phyloP scores from a whole-genome alignment of 2,113 vertebrate species.

The Neomonachus schauinslandi region DNA sequence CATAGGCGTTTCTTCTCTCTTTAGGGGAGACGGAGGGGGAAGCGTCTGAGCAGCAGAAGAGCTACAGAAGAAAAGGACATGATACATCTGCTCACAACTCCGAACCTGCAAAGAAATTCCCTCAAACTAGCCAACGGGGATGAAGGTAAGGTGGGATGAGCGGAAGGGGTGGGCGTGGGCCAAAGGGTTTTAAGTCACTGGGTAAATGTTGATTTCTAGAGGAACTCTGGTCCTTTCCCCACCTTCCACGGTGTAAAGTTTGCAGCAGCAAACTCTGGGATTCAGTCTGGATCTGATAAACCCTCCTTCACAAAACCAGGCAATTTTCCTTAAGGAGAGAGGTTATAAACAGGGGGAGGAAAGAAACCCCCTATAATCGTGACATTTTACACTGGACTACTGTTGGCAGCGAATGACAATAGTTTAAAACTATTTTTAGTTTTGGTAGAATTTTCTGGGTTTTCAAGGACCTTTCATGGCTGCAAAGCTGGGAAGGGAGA shows the following conservation, averaged over 20 bases:
- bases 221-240: background rate
- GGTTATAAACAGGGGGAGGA: background rate
- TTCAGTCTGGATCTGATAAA: background rate
- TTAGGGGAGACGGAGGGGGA: accelerated
- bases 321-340: background rate
- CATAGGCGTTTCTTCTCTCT: background rate
- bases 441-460: background rate
- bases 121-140: accelerated
- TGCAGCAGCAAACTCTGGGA: background rate
- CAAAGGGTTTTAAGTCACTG: accelerated
- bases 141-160: background rate
- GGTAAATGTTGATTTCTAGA: background rate
- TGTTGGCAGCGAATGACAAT: background rate
- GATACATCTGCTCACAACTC: accelerated
- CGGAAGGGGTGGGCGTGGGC: accelerated
- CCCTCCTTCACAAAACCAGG: background rate
- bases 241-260: background rate
- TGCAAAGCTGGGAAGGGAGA: background rate
- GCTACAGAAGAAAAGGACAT: background rate
- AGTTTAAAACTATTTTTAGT: background rate
- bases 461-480: background rate
- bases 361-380: background rate
- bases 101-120: background rate
- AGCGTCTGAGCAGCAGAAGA: background rate
- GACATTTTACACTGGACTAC: background rate